These are phyloP conservation scores for Brachionus rubens DNA, from an alignment of 1,140 invertebrate genomes.

Conservation along the genomic window DNA sequence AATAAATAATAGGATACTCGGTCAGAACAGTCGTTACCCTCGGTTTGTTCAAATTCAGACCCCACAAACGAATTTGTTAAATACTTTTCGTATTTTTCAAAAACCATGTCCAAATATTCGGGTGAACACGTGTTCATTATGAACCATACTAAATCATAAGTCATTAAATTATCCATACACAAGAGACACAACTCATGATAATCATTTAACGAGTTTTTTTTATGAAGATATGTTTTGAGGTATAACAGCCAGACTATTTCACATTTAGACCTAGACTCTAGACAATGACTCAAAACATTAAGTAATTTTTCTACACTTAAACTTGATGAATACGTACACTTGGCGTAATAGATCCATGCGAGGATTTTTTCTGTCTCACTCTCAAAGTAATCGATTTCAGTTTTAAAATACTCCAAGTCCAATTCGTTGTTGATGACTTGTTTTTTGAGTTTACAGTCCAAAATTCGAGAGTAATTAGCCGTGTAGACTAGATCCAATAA, in stretches of 20 bases:
- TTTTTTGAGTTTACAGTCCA: slow-evolving; percentile 2
- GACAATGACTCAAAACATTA: slow-evolving; percentile 6
- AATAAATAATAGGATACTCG: background rate
- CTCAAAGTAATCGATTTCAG: background rate
- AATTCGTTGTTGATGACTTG: background rate
- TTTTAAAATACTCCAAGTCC: background rate
- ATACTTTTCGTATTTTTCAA: slow-evolving; percentile 42
- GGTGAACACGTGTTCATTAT: slow-evolving; percentile 37
- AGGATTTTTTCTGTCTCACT: background rate
- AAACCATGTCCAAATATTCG: background rate
- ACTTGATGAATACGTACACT: background rate
- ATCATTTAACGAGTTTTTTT: slow-evolving; percentile 19
- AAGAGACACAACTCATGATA: slow-evolving; percentile 39
- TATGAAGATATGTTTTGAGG: background rate
- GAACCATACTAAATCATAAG: slow-evolving; percentile 39
- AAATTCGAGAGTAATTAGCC: background rate
- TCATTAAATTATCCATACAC: slow-evolving; percentile 35
- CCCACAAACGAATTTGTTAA: background rate
- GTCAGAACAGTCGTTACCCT: background rate
- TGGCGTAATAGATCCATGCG: slow-evolving; percentile 24
- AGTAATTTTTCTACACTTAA: slow-evolving; percentile 20
- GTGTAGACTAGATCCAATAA: background rate
- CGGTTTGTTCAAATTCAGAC: slow-evolving; percentile 23
- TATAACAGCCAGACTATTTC: slow-evolving; percentile 25
- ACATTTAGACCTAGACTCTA: slow-evolving; percentile 15